Evolutionary conservation across 2,888 invertebrate species (phyloP).

Genomic region (Ormyrus pomaceus): DNA sequence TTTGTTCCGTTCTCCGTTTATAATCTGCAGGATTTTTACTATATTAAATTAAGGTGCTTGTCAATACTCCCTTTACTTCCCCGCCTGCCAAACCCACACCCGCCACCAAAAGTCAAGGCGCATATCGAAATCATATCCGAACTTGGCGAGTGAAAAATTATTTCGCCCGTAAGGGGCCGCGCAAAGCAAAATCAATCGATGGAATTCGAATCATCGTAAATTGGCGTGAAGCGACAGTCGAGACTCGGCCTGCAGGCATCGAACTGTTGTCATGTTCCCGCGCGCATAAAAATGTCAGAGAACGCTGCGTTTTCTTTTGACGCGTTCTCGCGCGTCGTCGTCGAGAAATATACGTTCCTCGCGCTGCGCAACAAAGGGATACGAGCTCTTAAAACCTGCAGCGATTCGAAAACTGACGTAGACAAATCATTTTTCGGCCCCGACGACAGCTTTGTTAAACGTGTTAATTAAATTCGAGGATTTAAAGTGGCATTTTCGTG

Average conservation of each 20-base stretch:
- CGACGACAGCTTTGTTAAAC: no score
- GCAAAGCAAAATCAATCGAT: constrained; percentile 69
- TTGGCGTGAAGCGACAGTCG: constrained; percentile 65
- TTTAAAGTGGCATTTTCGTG: no score
- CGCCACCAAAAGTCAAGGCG: background rate
- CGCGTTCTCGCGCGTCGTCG: background rate
- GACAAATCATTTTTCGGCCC: no score
- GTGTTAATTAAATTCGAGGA: no score
- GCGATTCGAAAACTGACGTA: background rate
- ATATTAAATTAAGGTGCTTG: no score
- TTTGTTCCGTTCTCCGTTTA: no score
- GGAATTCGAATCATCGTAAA: constrained; percentile 70
- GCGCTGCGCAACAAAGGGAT: constrained; percentile 19
- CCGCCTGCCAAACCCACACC: no score
- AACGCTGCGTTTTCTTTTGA: constrained; percentile 16
- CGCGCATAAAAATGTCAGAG: constrained; percentile 67
- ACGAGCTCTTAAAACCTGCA: constrained; percentile 12
- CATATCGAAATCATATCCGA: no score
- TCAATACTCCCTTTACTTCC: no score
- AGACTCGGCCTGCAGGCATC: constrained; percentile 59
- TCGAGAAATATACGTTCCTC: constrained; percentile 33
- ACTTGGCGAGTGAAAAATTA: no score
- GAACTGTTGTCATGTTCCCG: constrained; percentile 60
- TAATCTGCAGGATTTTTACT: no score
- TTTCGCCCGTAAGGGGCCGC: background rate